Evolutionary conservation across 1,140 invertebrate genomes (phyloP).

Genomic region (Aphelinus certus): DNA sequence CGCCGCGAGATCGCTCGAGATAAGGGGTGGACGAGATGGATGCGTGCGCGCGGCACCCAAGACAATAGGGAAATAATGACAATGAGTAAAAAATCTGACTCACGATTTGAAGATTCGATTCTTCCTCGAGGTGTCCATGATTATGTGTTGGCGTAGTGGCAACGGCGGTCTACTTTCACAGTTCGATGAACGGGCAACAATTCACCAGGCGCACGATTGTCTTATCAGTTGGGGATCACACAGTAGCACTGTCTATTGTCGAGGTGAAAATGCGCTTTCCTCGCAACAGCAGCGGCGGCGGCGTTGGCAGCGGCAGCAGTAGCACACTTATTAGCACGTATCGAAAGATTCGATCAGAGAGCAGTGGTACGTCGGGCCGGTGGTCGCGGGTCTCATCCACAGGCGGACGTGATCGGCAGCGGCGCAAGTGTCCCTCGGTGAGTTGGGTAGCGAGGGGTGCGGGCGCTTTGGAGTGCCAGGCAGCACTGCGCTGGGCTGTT

Average conservation of each 20-base stretch:
- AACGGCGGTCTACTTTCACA: conserved; percentile 1
- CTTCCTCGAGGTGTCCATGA: conserved; percentile 37
- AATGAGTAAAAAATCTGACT: conserved; percentile 22
- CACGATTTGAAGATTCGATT: conserved; percentile 43
- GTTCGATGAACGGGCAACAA: conserved; percentile 4
- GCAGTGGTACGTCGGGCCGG: no score
- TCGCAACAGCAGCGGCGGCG: not conserved
- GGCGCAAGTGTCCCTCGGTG: not conserved
- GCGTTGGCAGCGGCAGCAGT: not conserved
- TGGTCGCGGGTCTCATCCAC: not conserved
- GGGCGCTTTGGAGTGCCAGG: not conserved
- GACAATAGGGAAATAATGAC: not conserved
- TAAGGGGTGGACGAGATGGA: no score
- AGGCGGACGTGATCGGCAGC: not conserved
- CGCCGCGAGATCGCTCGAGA: no score
- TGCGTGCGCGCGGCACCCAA: not conserved
- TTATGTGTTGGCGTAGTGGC: not conserved
- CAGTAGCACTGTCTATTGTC: conserved; percentile 3
- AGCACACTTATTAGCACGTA: conserved; percentile 7
- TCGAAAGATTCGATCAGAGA: not conserved
- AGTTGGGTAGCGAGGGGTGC: no score
- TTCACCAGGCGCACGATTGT: not conserved
- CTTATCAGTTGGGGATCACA: not conserved
- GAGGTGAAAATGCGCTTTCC: not conserved
- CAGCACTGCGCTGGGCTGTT: conserved; percentile 15